Conservation (phyloP, 2,797 vertebrate species). For the Vespertilio murinus region DNA sequence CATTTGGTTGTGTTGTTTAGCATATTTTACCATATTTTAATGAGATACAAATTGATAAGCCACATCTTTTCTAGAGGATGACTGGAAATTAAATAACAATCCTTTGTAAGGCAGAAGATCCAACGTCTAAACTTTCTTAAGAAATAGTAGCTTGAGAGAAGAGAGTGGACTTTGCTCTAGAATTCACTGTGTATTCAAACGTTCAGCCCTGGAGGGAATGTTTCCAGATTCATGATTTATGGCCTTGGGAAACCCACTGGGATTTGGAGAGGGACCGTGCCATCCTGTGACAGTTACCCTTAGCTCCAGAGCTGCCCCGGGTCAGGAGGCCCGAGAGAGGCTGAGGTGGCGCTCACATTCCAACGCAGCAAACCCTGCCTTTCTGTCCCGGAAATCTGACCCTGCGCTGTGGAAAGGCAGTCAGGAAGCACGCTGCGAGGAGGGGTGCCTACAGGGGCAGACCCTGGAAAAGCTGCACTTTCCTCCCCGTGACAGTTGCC, state of each 20-base stretch:
- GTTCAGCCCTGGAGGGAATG: neutral
- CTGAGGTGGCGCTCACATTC: neutral
- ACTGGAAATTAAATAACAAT: constrained; percentile 27
- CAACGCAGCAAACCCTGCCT: neutral
- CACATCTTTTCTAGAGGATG: constrained; percentile 39
- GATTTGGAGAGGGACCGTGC: neutral
- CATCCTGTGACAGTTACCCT: neutral
- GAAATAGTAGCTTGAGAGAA: neutral
- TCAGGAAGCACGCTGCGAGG: constrained; percentile 30
- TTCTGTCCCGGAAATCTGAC: constrained; percentile 42
- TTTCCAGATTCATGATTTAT: neutral
- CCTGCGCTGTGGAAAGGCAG: constrained; percentile 39
- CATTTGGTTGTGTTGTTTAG: constrained; percentile 61
- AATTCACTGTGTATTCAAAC: constrained; percentile 15
- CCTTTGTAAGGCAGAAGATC: constrained; percentile 51
- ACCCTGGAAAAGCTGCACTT: constrained; percentile 60
- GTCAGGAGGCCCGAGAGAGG: neutral
- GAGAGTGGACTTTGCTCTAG: neutral
- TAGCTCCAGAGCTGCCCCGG: neutral
- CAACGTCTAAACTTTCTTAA: constrained; percentile 45
- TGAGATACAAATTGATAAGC: constrained; percentile 69
- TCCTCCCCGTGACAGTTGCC: constrained; percentile 70
- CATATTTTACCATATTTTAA: constrained; percentile 77
- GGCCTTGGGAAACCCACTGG: neutral
- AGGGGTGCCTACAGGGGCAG: constrained; percentile 29